Base-by-base conservation (phyloP, 1,140 invertebrate genomes). In the Aphidius ervi region DNA sequence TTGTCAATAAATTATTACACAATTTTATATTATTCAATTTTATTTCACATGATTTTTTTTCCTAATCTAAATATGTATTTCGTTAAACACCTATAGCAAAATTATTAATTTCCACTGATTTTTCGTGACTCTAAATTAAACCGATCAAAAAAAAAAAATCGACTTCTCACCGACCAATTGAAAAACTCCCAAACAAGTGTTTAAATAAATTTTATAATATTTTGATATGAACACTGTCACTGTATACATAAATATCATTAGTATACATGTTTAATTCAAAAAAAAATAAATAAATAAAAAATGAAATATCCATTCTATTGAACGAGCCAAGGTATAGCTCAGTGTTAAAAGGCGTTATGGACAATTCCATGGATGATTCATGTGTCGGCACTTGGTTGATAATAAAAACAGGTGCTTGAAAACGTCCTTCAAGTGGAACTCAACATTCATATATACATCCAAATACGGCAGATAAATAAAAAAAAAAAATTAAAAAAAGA, bases 361-460 rank as follows among this genome's bases (percentile, higher is more conserved):
- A 64, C 65, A 60, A 64, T 66, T 66, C 60, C 58, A 40, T 42
- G 43, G 56, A 64, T 67, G 65, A 67, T 67, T 67, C 64, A 67
- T 67, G 63, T 58, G 63, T 63, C 58, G 63, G 63, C 61, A 41
- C 45, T 58, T 20, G 40, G 58, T 54, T n/a, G 39, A 54, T 37
- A 64, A 67, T 67, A 67, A 61, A 67, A 67, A 67, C 65, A 67
- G 65, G 65, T 67, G 65, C 63, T 61, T 43, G 41, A 41, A 43
- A 31, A 31, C 45, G 6, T 56, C 48, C 48, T 53, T 59, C 52
- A 41, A 53, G 52, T 58, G 50, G 40, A 53, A 55, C 9, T 31
- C 23, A 31, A 31, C 23, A 65, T 56, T 59, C 39, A 49, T 61
- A 65, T 16, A 16, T 16, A 16, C 16, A 16, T 60, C 55, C 47